phyloP scores from a whole-genome alignment of 2,113 vertebrate species.

The Ammodytes dubius region DNA sequence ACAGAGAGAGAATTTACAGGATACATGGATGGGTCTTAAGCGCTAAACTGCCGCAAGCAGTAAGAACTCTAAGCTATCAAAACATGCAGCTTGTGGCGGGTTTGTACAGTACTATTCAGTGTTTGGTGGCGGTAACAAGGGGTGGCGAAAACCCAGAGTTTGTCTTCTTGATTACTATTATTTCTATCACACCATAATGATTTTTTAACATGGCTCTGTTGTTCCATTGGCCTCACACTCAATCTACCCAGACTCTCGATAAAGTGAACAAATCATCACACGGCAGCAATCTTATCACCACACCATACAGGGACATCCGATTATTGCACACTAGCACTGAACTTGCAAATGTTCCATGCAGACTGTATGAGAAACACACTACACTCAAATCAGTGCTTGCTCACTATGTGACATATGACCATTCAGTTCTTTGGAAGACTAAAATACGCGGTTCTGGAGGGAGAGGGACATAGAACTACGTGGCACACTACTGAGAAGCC shows the following conservation, averaged over 20 bases:
- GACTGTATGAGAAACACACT: constrained; percentile 67
- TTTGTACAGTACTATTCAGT: constrained; percentile 76
- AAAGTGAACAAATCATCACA: constrained; percentile 46
- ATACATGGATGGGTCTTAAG: constrained; percentile 70
- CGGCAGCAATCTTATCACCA: constrained; percentile 48
- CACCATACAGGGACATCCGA: constrained; percentile 63
- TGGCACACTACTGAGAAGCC: constrained; percentile 50
- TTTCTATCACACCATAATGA: constrained; percentile 49
- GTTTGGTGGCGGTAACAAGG: constrained; percentile 57
- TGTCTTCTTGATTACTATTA: constrained; percentile 50
- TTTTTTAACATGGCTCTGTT: constrained; percentile 68
- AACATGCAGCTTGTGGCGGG: constrained; percentile 80
- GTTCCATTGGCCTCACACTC: constrained; percentile 64
- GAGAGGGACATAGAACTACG: constrained; percentile 35
- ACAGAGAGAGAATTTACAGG: constrained; percentile 69
- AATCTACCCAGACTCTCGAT: constrained; percentile 41
- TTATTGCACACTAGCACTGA: constrained; percentile 84
- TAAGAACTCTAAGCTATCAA: constrained; percentile 70
- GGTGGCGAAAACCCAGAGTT: constrained; percentile 70
- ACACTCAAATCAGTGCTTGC: constrained; percentile 65
- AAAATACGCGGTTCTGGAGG: constrained; percentile 63
- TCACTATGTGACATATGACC: constrained; percentile 63
- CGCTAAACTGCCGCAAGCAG: constrained; percentile 69
- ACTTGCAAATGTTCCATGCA: constrained; percentile 81
- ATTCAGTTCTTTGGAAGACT: constrained; percentile 81